phyloP scores from a whole-genome alignment of 1,140 invertebrate genomes.

The Pogonomyrmex barbatus region DNA sequence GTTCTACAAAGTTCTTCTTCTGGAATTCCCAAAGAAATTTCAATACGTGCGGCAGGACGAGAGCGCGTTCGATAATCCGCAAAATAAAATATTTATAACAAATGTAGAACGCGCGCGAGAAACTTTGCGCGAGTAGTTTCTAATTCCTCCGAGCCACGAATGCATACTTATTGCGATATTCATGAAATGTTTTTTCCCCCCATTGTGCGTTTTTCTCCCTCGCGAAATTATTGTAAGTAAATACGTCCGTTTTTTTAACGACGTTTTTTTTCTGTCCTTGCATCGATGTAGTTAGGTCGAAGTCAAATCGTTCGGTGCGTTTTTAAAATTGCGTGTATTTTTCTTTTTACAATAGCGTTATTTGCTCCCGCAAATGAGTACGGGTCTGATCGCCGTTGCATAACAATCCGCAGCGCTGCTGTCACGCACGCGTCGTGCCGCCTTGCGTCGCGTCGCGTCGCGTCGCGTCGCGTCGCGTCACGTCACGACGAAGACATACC shows the following conservation, averaged over 20 bases:
- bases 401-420: slow-evolving; percentile 34
- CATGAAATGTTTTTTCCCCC: neutral
- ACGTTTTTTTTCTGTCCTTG: neutral
- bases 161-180: no score
- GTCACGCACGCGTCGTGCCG: neutral
- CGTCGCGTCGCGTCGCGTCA: neutral
- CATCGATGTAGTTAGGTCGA: neutral
- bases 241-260: neutral
- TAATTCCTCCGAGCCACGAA: neutral
- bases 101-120: neutral
- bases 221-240: slow-evolving; percentile 3
- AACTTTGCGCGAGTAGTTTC: neutral
- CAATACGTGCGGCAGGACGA: neutral
- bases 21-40: neutral
- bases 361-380: neutral
- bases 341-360: neutral
- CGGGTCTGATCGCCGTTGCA: slow-evolving; percentile 14
- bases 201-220: neutral
- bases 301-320: neutral
- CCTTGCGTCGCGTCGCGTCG: no score
- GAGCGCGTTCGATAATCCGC: neutral
- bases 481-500: neutral
- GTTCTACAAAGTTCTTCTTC: neutral
- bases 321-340: neutral
- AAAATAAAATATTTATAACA: neutral